These are phyloP conservation scores for Penelope pileata DNA, from an alignment of 2,113 vertebrate species.

Conservation along the genomic window DNA sequence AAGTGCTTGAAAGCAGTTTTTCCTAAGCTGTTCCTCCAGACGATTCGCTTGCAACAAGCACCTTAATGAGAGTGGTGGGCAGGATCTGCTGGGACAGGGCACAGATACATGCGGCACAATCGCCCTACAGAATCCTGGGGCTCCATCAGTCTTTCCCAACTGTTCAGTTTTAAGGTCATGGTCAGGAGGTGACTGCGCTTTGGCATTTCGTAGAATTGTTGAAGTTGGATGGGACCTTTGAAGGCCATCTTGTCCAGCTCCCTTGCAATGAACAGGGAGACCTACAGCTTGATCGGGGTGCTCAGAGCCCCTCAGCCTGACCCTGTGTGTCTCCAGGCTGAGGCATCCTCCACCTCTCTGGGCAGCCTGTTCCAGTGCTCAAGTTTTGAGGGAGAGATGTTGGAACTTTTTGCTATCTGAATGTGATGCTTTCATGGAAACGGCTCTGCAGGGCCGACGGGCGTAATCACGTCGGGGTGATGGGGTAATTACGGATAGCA, in stretches of 20 bases:
- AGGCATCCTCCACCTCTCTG: too few species aligned
- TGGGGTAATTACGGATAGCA: conserved; percentile 13
- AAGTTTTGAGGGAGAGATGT: background rate
- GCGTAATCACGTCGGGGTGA: background rate
- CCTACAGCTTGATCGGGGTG: too few species aligned
- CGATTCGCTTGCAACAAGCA: background rate
- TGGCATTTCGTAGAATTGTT: too few species aligned
- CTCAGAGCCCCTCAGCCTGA: too few species aligned
- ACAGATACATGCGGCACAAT: background rate
- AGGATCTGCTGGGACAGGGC: background rate
- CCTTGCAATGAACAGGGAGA: too few species aligned
- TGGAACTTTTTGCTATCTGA: background rate
- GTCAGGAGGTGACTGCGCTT: background rate
- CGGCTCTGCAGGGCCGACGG: background rate
- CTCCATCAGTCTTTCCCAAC: background rate
- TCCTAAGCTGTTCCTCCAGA: background rate
- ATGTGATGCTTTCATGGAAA: background rate
- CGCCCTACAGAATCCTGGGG: background rate
- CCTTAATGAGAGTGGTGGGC: background rate
- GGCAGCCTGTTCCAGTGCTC: too few species aligned
- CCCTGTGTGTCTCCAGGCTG: too few species aligned
- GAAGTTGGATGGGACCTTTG: too few species aligned
- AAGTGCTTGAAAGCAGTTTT: background rate
- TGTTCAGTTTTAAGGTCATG: background rate
- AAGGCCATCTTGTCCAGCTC: too few species aligned